Base-by-base conservation (phyloP, 2,797 vertebrate genomes). In the Denticeps clupeoides region DNA sequence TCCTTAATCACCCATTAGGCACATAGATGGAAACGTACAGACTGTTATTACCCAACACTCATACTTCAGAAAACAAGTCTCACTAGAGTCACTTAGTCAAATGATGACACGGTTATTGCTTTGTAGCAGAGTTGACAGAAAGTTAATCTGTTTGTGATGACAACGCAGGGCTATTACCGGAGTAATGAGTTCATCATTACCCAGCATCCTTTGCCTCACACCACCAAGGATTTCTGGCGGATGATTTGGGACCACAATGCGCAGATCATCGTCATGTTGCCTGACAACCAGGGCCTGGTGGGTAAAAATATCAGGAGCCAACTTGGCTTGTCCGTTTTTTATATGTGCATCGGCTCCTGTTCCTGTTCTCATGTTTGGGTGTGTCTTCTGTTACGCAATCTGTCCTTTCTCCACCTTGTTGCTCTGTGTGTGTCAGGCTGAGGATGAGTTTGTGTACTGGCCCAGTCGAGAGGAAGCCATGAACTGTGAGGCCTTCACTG, bases 171-270 rank as follows among this genome's bases (percentile, higher is more conserved):
- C 58, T 93, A 91, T 75, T 86, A 86, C 67, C 80, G 85, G 62
- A 93, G 90, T 73, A 93, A 92, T 9, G 89, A 92, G 75, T 94
- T 93, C 69, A 94, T 94, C 70, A 89, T 94, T 72, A 93, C 90
- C 64, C 91, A 96, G 72, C 92, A 94, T 68, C 92, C 92, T n/a
- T 77, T 96, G 82, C 90, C 90, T 51, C 90, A 94, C 41, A 94
- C 91, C 1, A 96, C 88, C 57, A 93, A 91, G 75, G 92, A 94
- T 62, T 94, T 94, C 78, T 96, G 91, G 91, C 73, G 90, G 67
- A 94, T 94, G 91, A 93, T 94, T 66, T 94, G 91, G 91, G 91
- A 96, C 74, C 91, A 93, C 64, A 96, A 94, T 0, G 90, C 89
- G 41, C 90, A 94, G 79, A 91, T 92, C 73, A 93, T 94, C 25